phyloP scores from a whole-genome alignment of 1,140 invertebrate genomes.

The Calephelis virginiensis region DNA sequence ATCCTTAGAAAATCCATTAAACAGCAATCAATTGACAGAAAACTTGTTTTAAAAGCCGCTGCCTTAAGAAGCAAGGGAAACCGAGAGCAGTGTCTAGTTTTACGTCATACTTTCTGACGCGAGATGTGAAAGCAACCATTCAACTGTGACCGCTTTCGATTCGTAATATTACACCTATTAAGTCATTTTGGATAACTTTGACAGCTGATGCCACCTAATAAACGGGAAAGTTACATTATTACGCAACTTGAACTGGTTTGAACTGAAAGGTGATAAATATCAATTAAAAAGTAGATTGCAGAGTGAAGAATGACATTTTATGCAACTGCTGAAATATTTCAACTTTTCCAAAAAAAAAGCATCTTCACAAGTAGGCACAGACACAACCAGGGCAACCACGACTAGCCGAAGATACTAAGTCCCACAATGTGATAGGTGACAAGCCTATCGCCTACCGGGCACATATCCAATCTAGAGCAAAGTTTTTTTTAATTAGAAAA shows the following conservation, averaged over 20 bases:
- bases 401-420: too few relatives aligned
- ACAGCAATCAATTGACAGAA: background rate
- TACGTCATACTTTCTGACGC: constrained; percentile 10
- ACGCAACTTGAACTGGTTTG: background rate
- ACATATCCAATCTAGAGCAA: too few relatives aligned
- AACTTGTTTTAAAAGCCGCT: background rate
- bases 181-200: constrained; percentile 26
- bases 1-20: background rate
- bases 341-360: too few relatives aligned
- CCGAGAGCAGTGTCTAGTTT: constrained; percentile 14
- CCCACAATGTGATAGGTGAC: too few relatives aligned
- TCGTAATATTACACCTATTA: constrained; percentile 22
- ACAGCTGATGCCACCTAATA: background rate
- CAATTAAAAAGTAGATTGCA: too few relatives aligned
- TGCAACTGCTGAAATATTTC: too few relatives aligned
- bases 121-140: constrained; percentile 39
- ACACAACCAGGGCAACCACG: too few relatives aligned
- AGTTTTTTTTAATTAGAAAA: too few relatives aligned
- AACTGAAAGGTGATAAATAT: background rate
- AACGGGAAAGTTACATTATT: background rate
- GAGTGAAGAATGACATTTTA: too few relatives aligned
- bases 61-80: constrained; percentile 27
- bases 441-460: too few relatives aligned
- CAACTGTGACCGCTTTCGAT: constrained; percentile 39
- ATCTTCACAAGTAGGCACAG: too few relatives aligned